A percentile compares a stretch with the other conserved stretches of the same genome.
Evolutionary conservation across 2,797 vertebrate species (phyloP).

Genomic region (Meda fulgida): DNA sequence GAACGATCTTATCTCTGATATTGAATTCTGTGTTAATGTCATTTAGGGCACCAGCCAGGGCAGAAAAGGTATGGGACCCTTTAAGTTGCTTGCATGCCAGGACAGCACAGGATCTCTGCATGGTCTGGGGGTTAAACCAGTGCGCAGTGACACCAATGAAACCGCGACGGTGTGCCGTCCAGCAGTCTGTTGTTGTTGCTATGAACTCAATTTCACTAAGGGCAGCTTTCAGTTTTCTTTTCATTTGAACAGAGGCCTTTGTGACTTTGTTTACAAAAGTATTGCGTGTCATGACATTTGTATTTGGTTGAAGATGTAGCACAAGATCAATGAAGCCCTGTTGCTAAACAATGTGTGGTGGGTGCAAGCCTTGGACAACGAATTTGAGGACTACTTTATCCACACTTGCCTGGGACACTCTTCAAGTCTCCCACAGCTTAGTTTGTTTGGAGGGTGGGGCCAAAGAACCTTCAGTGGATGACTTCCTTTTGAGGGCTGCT

Average conservation of each 20-base stretch:
- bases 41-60: slow-evolving; percentile 1
- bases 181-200: slow-evolving; percentile 54
- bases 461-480: slow-evolving; percentile 51
- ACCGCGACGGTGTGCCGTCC: slow-evolving; percentile 29
- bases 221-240: slow-evolving; percentile 37
- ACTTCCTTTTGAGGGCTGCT: slow-evolving; percentile 46
- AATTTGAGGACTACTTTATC: slow-evolving; percentile 49
- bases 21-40: background rate
- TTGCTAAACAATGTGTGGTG: slow-evolving; percentile 36
- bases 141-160: slow-evolving; percentile 49
- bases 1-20: slow-evolving; percentile 12
- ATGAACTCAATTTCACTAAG: slow-evolving; percentile 45
- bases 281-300: slow-evolving; percentile 26
- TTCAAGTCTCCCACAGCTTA: slow-evolving; percentile 7
- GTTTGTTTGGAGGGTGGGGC: slow-evolving; percentile 37
- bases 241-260: slow-evolving; percentile 43
- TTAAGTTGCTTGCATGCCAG: background rate
- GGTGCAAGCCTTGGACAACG: slow-evolving; percentile 49
- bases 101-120: slow-evolving; percentile 49
- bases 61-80: background rate
- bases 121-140: slow-evolving; percentile 50
- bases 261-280: slow-evolving; percentile 47
- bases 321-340: slow-evolving; percentile 43
- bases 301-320: slow-evolving; percentile 45
- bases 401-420: slow-evolving; percentile 35